These are phyloP conservation scores for Argyrosomus japonicus DNA, from an alignment of 2,113 vertebrate species.

Conservation along the genomic window DNA sequence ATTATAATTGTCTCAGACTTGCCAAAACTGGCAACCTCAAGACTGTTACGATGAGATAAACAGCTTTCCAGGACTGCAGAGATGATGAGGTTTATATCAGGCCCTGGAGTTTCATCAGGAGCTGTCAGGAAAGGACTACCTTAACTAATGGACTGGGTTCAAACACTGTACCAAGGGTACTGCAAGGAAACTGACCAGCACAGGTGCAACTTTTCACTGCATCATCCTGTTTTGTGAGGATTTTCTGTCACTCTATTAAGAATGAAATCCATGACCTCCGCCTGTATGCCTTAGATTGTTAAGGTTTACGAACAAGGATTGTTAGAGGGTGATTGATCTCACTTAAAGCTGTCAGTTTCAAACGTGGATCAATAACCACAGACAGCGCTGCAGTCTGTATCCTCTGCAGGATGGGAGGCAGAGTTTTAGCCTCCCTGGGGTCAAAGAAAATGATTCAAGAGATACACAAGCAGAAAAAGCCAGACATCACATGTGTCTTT, in stretches of 20 bases:
- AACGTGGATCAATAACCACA: constrained; percentile 19
- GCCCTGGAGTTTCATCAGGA: constrained; percentile 35
- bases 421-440: background rate
- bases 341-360: constrained; percentile 3
- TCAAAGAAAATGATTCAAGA: background rate
- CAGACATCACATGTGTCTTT: background rate
- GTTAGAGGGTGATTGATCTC: background rate
- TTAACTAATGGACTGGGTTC: constrained; percentile 35
- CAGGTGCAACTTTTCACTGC: background rate
- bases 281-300: background rate
- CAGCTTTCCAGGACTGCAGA: constrained; percentile 37
- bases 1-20: constrained; percentile 47
- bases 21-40: constrained; percentile 49
- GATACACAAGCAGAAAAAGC: background rate
- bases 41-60: constrained; percentile 55
- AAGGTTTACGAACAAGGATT: constrained; percentile 15
- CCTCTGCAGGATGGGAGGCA: background rate
- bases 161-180: constrained; percentile 43
- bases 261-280: background rate
- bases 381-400: background rate
- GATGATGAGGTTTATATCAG: constrained; percentile 48
- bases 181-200: constrained; percentile 29
- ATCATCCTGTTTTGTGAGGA: background rate
- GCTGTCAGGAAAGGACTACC: constrained; percentile 21
- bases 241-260: constrained; percentile 11